Evolutionary conservation across 2,113 vertebrate species (phyloP).

Genomic region (Alouatta palliata): DNA sequence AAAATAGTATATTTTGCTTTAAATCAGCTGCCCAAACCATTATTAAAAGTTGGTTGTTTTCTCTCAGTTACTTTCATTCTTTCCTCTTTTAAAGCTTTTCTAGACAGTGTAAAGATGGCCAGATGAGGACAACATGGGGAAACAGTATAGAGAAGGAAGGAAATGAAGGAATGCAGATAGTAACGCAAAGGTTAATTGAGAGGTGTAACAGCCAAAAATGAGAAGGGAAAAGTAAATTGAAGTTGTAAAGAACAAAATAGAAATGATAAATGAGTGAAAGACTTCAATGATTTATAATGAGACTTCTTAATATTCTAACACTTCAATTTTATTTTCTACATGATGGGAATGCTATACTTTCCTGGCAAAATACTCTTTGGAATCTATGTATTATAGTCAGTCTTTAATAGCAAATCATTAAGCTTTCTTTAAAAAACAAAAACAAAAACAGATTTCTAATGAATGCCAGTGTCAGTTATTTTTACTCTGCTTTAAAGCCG

Average conservation of each 20-base stretch:
- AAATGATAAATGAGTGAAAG: not conserved
- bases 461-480: conserved; percentile 1
- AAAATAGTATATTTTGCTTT: not conserved
- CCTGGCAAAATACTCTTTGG: not conserved
- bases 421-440: not conserved
- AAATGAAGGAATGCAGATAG: not conserved
- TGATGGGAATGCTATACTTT: not conserved
- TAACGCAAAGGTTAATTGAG: conserved; percentile 42
- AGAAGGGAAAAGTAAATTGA: not conserved
- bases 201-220: not conserved
- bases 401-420: not conserved
- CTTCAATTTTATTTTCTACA: conserved; percentile 33
- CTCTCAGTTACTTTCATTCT: not conserved
- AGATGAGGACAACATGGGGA: not conserved
- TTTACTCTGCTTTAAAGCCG: conserved; percentile 51
- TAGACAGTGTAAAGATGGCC: not conserved
- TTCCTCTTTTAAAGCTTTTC: not conserved
- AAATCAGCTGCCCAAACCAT: not conserved
- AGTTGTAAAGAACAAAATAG: not conserved
- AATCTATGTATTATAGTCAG: not conserved
- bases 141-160: not conserved
- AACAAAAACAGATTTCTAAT: not conserved
- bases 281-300: not conserved
- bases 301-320: not conserved
- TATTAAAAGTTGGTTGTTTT: not conserved